These are phyloP conservation scores for Disparrhopalites patrizii DNA, from an alignment of 2,888 invertebrate genomes.

Conservation along the genomic window DNA sequence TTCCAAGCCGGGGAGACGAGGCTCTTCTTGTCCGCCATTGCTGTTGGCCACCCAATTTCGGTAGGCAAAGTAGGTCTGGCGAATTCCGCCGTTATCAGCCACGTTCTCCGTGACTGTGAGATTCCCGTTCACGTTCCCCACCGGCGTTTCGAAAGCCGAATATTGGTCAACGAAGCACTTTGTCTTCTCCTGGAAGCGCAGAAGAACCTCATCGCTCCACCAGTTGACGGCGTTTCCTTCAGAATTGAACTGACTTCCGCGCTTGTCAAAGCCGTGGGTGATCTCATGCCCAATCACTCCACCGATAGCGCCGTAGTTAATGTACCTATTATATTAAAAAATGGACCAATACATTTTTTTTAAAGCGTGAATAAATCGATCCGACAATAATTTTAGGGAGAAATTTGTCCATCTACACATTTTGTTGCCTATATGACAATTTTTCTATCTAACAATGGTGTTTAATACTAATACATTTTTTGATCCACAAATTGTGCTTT, in stretches of 20 bases:
- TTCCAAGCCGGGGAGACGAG: conserved; percentile 65
- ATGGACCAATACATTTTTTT: too few relatives aligned
- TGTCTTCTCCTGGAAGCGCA: conserved; percentile 71
- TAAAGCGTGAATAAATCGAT: too few relatives aligned
- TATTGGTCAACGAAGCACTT: conserved; percentile 86
- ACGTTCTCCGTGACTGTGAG: conserved; percentile 87
- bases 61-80: conserved; percentile 82
- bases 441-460: too few relatives aligned
- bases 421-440: too few relatives aligned
- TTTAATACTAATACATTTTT: too few relatives aligned
- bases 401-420: too few relatives aligned
- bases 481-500: too few relatives aligned
- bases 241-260: conserved; percentile 83
- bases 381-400: too few relatives aligned
- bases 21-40: conserved; percentile 53
- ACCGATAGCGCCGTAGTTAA: conserved; percentile 34
- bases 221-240: conserved; percentile 86
- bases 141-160: conserved; percentile 73
- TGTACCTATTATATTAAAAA: too few relatives aligned
- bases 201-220: conserved; percentile 83
- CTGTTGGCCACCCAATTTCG: conserved; percentile 67
- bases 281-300: conserved; percentile 74
- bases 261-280: conserved; percentile 77
- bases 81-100: conserved; percentile 92
- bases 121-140: conserved; percentile 65